phyloP scores from a whole-genome alignment of 2,888 invertebrate species.

The Sylvicola cinctus region DNA sequence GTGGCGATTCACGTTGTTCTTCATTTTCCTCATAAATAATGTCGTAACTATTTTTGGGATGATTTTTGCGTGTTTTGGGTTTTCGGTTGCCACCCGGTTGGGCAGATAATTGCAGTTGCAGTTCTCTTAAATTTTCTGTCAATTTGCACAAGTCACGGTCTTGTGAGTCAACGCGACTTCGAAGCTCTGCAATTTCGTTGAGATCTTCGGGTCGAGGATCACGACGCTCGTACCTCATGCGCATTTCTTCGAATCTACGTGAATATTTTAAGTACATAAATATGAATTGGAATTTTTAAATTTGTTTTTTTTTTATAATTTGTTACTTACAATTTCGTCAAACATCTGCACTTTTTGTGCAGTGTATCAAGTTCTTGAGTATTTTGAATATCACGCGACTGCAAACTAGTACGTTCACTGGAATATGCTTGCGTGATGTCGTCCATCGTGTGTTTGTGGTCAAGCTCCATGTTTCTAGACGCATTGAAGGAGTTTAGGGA shows the following conservation, averaged over 20 bases:
- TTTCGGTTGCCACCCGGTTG: slow-evolving; percentile 8
- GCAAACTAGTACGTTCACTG: slow-evolving; percentile 21
- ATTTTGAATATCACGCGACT: slow-evolving; percentile 28
- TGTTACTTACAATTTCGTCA: slow-evolving; percentile 33
- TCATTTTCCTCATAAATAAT: slow-evolving; percentile 24
- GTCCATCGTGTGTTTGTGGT: slow-evolving; percentile 22
- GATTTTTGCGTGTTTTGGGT: slow-evolving; percentile 2
- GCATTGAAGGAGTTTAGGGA: not conserved
- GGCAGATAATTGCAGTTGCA: slow-evolving; percentile 26
- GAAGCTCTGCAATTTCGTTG: slow-evolving; percentile 30
- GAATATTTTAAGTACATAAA: slow-evolving; percentile 1
- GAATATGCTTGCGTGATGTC: slow-evolving; percentile 24
- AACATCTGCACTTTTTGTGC: slow-evolving; percentile 32
- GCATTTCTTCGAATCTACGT: slow-evolving; percentile 33
- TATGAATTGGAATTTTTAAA: slow-evolving; percentile 1
- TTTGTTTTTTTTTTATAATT: not conserved
- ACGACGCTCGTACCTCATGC: slow-evolving; percentile 32
- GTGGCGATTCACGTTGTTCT: slow-evolving; percentile 5
- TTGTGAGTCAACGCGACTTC: slow-evolving; percentile 33
- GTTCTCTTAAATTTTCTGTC: slow-evolving; percentile 34
- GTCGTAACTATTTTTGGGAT: slow-evolving; percentile 14
- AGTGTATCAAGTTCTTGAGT: slow-evolving; percentile 32
- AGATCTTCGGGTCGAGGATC: slow-evolving; percentile 34
- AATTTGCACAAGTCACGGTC: slow-evolving; percentile 33
- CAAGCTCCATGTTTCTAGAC: slow-evolving; percentile 28